Conservation (phyloP, 1,140 invertebrate species). For the Bombus superbus region DNA sequence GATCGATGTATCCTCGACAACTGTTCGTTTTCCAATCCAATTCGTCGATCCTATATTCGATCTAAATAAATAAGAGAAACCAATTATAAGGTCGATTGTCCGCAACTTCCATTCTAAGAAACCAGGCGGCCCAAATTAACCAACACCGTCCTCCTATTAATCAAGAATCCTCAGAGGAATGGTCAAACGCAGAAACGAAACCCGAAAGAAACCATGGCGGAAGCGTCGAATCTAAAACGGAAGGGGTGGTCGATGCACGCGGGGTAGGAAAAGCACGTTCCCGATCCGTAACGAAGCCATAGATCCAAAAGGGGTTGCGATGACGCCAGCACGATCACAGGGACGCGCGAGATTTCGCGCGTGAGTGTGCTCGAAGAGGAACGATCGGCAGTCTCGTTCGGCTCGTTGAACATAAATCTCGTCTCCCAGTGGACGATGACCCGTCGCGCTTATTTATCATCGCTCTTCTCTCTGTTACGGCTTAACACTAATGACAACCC, state of each 20-base stretch:
- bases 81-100: neutral
- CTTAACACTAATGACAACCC: constrained; percentile 51
- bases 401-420: constrained; percentile 75
- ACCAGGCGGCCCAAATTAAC: neutral
- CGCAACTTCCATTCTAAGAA: neutral
- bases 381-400: constrained; percentile 57
- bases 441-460: constrained; percentile 73
- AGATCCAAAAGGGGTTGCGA: constrained; percentile 23
- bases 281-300: constrained; percentile 14
- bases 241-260: neutral
- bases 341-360: constrained; percentile 29
- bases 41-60: neutral
- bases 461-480: constrained; percentile 51
- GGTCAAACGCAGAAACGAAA: neutral
- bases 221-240: neutral
- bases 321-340: constrained; percentile 18
- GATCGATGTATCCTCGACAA: neutral
- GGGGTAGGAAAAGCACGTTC: neutral
- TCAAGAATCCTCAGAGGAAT: neutral
- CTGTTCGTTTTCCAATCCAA: too few species aligned
- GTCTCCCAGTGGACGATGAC: constrained; percentile 73
- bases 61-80: neutral
- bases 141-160: too few species aligned
- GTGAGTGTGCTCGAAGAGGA: constrained; percentile 49
- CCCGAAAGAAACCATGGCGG: neutral